These are phyloP conservation scores for Lophochroa leadbeateri DNA, from an alignment of 2,113 vertebrate species.

Conservation along the genomic window DNA sequence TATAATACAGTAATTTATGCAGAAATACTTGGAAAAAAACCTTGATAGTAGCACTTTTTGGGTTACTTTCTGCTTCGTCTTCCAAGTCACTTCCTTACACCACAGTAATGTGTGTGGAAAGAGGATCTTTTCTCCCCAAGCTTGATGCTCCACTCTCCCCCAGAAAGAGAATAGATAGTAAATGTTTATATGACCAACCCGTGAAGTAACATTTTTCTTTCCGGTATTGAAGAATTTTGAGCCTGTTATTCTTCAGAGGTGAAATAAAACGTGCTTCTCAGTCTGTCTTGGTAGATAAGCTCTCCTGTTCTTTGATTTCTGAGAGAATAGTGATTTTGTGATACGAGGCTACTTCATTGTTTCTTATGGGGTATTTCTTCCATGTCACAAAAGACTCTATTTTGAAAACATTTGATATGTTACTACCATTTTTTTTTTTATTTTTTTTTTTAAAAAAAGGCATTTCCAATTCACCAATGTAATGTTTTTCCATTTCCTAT, in stretches of 20 bases:
- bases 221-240: neutral
- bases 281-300: neutral
- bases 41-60: neutral
- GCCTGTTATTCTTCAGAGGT: neutral
- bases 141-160: neutral
- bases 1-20: neutral
- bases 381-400: neutral
- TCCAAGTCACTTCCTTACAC: neutral
- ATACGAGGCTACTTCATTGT: neutral
- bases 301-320: neutral
- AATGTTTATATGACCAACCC: neutral
- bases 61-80: neutral
- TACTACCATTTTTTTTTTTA: neutral
- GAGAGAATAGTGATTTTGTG: neutral
- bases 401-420: neutral
- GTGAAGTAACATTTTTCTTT: neutral
- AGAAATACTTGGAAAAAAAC: neutral
- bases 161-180: neutral
- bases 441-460: neutral
- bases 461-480: neutral
- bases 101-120: neutral
- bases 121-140: neutral
- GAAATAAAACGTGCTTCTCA: neutral
- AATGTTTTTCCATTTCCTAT: neutral
- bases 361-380: neutral